Base-by-base conservation (phyloP, 1,140 invertebrate species). In the Yoshiicerus persimilis region DNA sequence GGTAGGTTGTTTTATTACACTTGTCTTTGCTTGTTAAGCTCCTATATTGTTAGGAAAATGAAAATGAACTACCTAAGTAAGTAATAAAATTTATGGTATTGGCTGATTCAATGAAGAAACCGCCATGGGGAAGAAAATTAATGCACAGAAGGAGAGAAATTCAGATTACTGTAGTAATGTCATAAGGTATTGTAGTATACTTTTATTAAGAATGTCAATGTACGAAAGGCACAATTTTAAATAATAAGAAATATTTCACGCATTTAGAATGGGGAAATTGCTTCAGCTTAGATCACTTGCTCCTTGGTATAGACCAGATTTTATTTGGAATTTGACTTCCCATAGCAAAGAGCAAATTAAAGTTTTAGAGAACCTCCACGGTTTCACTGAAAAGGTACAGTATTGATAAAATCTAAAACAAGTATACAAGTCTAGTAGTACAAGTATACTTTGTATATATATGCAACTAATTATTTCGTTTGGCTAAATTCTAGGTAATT, bases 41-140 rank as follows among this genome's bases (percentile, higher is more conserved):
- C 39, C 13, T 41, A 13, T 23, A 70, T 6, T 70, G n/a, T 83
- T 34, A 83, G 10, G n/a, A 36, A 39, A 41, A 13, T 85, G 16
- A 9, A 16, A 32, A 13, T 34, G 20, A n/a, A 34, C 77, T 41
- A 41, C 16, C 41, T 84, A 8, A 25, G 36, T n/a, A 84, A 56
- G 4, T n/a, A 47, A 38, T 4, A 16, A 23, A 13, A 84, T 25
- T 32, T 20, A 23, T 9, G 30, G 30, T 84, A 86, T 87, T 84
- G 41, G 32, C 38, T 86, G 32, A 84, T 39, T 86, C 8, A n/a
- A 56, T 47, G 64, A 80, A 92, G 94, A 95, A 91, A 94, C 94
- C 56, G 94, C 95, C n/a, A 95, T 95, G 95, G 95, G 95, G 6
- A 92, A 92, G 70, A 92, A 92, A 89, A 92, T 95, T 11, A 92